Base-by-base conservation (phyloP, 2,888 invertebrate genomes). In the Thereva unica region DNA sequence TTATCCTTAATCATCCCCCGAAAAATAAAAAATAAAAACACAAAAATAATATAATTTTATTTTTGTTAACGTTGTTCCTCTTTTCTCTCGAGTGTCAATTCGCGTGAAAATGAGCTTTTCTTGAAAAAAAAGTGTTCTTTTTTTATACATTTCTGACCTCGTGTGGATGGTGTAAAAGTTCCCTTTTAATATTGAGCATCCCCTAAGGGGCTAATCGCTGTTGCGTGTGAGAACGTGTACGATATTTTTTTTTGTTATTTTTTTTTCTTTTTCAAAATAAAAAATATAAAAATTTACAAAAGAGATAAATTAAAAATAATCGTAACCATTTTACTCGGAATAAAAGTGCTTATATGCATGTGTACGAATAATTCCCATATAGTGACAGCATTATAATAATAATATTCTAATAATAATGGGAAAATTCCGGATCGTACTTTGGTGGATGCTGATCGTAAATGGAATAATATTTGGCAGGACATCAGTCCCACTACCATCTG, bases 361-460 rank as follows among this genome's bases (percentile, higher is more conserved):
- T 23, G 23, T 23, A 23, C 23, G 23, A 23, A 23, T 23, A 23
- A 23, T 23, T 23, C 23, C 23, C 23, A 23, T 23, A 23, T 23
- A 23, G 23, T 23, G 23, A 23, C 23, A 23, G 23, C 23, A 23
- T 2, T 2, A 23, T 23, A 23, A 23, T 23, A 23, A 23, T 23
- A 49, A 9, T 2, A 23, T 23, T 2, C 1, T 23, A 23, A 23
- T 23, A 49, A 9, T 5, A 75, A 79, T 80, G 79, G 79, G 76
- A 77, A 75, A 78, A 73, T 76, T 78, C 71, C 75, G 76, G 68
- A 71, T 74, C 70, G 73, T 74, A 68, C 69, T 78, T 52, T 75
- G 74, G 73, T 78, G 78, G 75, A 73, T 76, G 70, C 68, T 79
- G 69, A 71, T 79, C 72, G 74, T 79, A 72, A 76, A 74, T 73